These are phyloP conservation scores for Ichneumoninae sp. DNA, from an alignment of 2,888 invertebrate species.

Conservation along the genomic window DNA sequence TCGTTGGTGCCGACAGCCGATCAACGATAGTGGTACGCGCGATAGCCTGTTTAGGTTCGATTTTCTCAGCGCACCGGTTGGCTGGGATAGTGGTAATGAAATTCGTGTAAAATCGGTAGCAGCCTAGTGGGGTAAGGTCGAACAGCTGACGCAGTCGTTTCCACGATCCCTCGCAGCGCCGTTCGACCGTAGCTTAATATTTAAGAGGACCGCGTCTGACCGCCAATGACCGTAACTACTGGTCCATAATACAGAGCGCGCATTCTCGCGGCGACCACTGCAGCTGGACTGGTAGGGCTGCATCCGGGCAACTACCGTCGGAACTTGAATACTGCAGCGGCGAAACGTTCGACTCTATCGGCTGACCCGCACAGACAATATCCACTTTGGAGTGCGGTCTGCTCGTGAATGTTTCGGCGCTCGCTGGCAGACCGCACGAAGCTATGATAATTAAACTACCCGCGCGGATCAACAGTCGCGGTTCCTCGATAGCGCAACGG, in stretches of 20 bases:
- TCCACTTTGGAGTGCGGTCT: slow-evolving; percentile 35
- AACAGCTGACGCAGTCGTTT: slow-evolving; percentile 18
- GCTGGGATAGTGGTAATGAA: neutral
- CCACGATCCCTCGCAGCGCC: neutral
- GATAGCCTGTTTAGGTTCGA: neutral
- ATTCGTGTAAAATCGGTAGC: neutral
- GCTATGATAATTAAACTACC: slow-evolving; percentile 21
- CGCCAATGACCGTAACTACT: slow-evolving; percentile 40
- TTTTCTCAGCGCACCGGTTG: neutral
- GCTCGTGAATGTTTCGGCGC: slow-evolving; percentile 30
- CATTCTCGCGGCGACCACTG: slow-evolving; percentile 14
- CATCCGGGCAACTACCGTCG: slow-evolving; percentile 25
- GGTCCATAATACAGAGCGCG: slow-evolving; percentile 21
- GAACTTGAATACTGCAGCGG: slow-evolving; percentile 36
- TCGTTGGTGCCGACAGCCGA: neutral
- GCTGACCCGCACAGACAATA: slow-evolving; percentile 42
- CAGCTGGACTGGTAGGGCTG: neutral
- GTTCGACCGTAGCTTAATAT: slow-evolving; percentile 27
- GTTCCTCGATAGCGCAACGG: neutral
- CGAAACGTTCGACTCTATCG: slow-evolving; percentile 34
- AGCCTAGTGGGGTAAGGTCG: neutral
- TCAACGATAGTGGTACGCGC: neutral
- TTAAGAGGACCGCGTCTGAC: slow-evolving; percentile 45
- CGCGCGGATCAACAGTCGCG: slow-evolving; percentile 22
- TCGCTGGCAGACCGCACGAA: slow-evolving; percentile 31